A percentile compares a stretch with the other conserved stretches of the same genome.
phyloP scores from a whole-genome alignment of 2,797 vertebrate genomes.

The Chloroceryle amazona region DNA sequence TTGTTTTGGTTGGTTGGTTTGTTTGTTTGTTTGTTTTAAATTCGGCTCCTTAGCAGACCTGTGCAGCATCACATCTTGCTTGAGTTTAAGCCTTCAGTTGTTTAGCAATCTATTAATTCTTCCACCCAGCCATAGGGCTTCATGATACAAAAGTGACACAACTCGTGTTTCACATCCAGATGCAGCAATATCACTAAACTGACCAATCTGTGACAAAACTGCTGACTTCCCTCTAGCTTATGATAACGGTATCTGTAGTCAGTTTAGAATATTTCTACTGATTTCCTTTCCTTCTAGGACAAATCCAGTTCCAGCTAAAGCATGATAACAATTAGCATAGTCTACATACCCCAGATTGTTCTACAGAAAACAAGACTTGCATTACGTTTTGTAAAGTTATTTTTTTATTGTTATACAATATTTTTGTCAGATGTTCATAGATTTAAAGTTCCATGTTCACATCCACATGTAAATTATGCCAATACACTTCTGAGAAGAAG shows the following conservation, averaged over 20 bases:
- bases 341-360: neutral
- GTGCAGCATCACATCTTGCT: neutral
- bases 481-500: neutral
- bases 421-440: neutral
- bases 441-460: neutral
- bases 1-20: too few relatives aligned
- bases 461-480: accelerated
- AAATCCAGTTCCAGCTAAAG: neutral
- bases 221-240: neutral
- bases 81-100: neutral
- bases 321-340: neutral
- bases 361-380: neutral
- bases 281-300: neutral
- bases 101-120: neutral
- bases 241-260: neutral
- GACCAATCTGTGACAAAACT: neutral
- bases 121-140: neutral
- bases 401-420: neutral
- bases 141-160: neutral
- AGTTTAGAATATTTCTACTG: neutral
- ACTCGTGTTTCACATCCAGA: neutral
- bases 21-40: neutral
- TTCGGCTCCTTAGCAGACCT: neutral
- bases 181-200: neutral
- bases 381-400: neutral